Evolutionary conservation across 53 echinoderm and acorn worm genomes (phyloP).

Genomic region (Glandiceps talaboti): DNA sequence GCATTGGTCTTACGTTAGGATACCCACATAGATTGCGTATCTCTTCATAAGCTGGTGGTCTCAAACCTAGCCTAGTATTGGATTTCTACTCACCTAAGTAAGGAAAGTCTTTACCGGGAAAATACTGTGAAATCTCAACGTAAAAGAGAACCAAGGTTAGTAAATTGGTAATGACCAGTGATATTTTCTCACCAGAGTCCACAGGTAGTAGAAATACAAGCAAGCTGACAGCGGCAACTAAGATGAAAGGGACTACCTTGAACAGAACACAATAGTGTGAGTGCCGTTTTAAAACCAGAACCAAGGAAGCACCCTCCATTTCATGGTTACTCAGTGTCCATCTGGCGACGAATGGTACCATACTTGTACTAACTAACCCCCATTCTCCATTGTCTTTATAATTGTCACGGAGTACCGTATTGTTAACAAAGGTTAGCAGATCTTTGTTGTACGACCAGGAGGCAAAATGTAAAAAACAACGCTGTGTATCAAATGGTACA

Average conservation of each 20-base stretch:
- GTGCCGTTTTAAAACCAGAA: background rate
- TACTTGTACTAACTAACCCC: background rate
- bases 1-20: too few relatives aligned
- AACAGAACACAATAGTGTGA: background rate
- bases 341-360: background rate
- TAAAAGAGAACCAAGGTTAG: background rate
- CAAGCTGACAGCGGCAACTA: background rate
- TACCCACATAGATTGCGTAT: too few relatives aligned
- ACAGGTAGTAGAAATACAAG: background rate
- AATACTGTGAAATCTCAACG: background rate
- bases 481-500: background rate
- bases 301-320: background rate
- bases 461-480: background rate
- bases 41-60: too few relatives aligned
- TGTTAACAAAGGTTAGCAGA: background rate
- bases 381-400: background rate
- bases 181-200: background rate
- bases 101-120: too few relatives aligned
- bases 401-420: background rate
- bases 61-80: too few relatives aligned
- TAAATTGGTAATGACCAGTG: background rate
- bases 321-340: background rate
- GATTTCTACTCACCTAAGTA: too few relatives aligned
- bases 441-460: background rate
- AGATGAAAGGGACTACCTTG: background rate